These are phyloP conservation scores for Dendrolimus pini DNA, from an alignment of 2,888 invertebrate genomes.

Conservation along the genomic window DNA sequence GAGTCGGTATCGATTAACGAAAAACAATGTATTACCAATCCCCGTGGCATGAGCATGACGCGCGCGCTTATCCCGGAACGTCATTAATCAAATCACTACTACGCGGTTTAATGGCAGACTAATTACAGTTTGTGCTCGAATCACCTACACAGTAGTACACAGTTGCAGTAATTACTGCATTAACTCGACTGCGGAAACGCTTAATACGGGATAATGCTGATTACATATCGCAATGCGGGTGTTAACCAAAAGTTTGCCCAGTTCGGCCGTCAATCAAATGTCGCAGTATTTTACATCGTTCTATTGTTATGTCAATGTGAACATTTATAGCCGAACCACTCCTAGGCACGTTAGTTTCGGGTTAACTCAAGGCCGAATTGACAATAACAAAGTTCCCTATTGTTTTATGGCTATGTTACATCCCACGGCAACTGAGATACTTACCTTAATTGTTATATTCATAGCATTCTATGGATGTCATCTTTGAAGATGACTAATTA, in stretches of 20 bases:
- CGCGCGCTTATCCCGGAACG: conserved; percentile 24
- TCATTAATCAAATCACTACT: conserved; percentile 67
- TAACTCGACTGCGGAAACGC: conserved; percentile 40
- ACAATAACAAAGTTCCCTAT: conserved; percentile 8
- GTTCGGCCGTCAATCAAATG: conserved; percentile 39
- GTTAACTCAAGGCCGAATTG: conserved; percentile 1
- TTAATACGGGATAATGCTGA: conserved; percentile 45
- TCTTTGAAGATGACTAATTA: too few relatives aligned
- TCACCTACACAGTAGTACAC: conserved; percentile 31
- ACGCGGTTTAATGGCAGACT: conserved; percentile 67
- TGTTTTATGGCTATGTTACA: not conserved
- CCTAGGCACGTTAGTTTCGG: conserved; percentile 3
- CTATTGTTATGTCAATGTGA: conserved; percentile 25
- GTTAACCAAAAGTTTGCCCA: conserved; percentile 34
- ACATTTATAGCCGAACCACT: conserved; percentile 9
- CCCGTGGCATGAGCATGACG: conserved; percentile 21
- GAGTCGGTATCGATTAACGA: conserved; percentile 33
- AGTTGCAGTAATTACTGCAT: conserved; percentile 47
- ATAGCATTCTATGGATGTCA: not conserved
- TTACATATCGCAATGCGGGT: conserved; percentile 48
- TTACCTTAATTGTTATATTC: not conserved
- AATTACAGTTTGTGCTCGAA: conserved; percentile 62
- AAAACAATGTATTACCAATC: conserved; percentile 35
- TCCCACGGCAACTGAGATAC: not conserved
- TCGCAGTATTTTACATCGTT: conserved; percentile 23